These are phyloP conservation scores for Panonychus citri DNA, from an alignment of 1,140 invertebrate species.

Conservation along the genomic window DNA sequence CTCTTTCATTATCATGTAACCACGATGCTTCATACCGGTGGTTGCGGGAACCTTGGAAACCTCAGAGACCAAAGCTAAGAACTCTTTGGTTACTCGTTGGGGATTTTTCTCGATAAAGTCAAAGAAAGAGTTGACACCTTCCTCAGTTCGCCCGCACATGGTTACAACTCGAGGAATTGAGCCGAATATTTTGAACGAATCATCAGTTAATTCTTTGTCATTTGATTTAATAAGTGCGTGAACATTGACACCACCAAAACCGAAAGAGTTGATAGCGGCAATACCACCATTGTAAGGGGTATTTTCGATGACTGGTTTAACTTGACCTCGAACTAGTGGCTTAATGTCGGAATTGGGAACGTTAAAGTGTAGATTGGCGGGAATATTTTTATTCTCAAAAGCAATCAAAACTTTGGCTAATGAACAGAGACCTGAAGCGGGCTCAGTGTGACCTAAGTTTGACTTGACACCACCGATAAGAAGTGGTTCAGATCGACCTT, in stretches of 20 bases:
- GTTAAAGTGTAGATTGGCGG: conserved; percentile 68
- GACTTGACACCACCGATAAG: conserved; percentile 86
- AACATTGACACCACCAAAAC: conserved; percentile 13
- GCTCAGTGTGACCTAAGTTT: conserved; percentile 93
- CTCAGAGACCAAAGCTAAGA: conserved; percentile 13
- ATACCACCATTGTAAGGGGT: conserved; percentile 12
- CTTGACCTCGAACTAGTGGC: conserved; percentile 52
- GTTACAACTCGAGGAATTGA: background rate
- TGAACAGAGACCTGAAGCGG: conserved; percentile 64
- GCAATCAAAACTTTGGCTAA: conserved; percentile 67
- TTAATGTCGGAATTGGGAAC: conserved; percentile 68
- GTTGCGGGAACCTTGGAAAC: background rate
- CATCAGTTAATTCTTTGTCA: conserved; percentile 22
- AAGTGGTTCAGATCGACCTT: conserved; percentile 44
- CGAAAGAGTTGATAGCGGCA: conserved; percentile 12
- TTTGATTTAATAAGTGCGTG: conserved; percentile 33
- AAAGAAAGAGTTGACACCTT: conserved; percentile 23
- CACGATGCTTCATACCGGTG: conserved; percentile 8
- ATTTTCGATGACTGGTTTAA: conserved; percentile 34
- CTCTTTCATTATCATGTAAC: conserved; percentile 2
- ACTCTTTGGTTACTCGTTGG: conserved; percentile 12
- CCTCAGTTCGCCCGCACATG: conserved; percentile 7
- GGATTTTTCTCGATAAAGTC: conserved; percentile 20
- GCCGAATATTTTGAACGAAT: background rate
- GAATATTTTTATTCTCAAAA: conserved; percentile 65